Percentiles rank a stretch among this genome's conserved stretches.
These are phyloP conservation scores for Cydia amplana DNA, from an alignment of 1,140 invertebrate species.

Conservation along the genomic window DNA sequence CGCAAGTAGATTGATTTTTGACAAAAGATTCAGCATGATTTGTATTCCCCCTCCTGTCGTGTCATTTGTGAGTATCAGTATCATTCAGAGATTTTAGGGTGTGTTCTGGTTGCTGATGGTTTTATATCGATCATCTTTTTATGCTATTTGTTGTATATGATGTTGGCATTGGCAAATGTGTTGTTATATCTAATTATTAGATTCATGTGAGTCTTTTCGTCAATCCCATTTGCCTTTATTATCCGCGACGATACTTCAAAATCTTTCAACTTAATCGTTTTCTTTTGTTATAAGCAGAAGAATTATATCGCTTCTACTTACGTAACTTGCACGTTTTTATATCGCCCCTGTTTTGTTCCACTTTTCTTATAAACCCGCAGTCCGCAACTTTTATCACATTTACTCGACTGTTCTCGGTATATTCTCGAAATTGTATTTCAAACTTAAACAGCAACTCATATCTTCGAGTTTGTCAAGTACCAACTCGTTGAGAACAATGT, in stretches of 20 bases:
- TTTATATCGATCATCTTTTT: neutral
- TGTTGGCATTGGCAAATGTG: too few relatives aligned
- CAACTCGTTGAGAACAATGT: neutral
- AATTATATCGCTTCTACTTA: neutral
- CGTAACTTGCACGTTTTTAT: too few relatives aligned
- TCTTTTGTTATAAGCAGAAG: neutral
- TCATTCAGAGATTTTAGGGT: neutral
- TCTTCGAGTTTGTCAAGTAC: conserved; percentile 5
- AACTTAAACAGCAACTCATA: conserved; percentile 19
- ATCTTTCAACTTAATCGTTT: neutral
- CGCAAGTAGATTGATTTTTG: conserved; percentile 20
- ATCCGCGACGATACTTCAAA: neutral
- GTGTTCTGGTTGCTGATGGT: neutral
- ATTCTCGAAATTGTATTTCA: neutral
- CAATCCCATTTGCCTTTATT: too few relatives aligned
- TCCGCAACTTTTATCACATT: conserved; percentile 5
- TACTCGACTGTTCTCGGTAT: neutral
- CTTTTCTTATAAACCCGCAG: neutral
- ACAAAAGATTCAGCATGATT: conserved; percentile 10
- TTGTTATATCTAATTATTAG: too few relatives aligned
- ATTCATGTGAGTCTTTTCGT: too few relatives aligned
- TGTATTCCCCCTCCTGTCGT: neutral
- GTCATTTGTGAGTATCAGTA: conserved; percentile 2
- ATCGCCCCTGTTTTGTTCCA: neutral
- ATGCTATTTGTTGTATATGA: neutral